Evolutionary conservation across 1,140 invertebrate genomes (phyloP).

Genomic region (Aphaenogaster rudis): DNA sequence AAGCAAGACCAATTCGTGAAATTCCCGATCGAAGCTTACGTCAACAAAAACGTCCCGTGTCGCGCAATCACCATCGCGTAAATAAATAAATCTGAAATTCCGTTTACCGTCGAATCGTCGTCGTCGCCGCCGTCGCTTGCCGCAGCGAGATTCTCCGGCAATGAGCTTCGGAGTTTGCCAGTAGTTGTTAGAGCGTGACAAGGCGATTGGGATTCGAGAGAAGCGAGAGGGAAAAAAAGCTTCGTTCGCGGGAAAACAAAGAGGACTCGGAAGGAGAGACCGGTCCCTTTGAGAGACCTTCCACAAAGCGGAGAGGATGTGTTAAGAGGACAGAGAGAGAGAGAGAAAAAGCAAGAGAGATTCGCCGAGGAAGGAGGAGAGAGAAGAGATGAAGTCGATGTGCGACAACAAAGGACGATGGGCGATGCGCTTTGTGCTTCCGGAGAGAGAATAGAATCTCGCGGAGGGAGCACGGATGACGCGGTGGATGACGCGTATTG

Average conservation of each 20-base stretch:
- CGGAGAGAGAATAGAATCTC: constrained; percentile 70
- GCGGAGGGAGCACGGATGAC: constrained; percentile 39
- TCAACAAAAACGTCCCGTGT: constrained; percentile 3
- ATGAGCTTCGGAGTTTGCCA: constrained; percentile 16
- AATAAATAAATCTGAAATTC: constrained; percentile 48
- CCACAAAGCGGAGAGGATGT: constrained; percentile 34
- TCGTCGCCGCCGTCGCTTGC: not conserved
- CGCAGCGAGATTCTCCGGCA: not conserved
- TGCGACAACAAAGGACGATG: constrained; percentile 67
- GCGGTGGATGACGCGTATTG: constrained; percentile 68
- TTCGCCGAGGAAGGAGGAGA: constrained; percentile 20
- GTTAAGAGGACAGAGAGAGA: constrained; percentile 27
- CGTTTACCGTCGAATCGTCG: not conserved
- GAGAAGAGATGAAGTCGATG: constrained; percentile 71
- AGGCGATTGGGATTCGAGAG: constrained; percentile 22
- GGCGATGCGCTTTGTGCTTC: constrained; percentile 77
- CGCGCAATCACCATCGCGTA: constrained; percentile 1
- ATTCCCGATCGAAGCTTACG: constrained; percentile 38
- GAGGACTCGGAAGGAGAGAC: constrained; percentile 39
- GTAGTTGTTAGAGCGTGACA: constrained; percentile 28
- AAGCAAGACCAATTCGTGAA: not conserved
- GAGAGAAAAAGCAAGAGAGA: constrained; percentile 38
- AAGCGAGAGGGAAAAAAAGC: constrained; percentile 24
- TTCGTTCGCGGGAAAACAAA: constrained; percentile 26
- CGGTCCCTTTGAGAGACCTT: constrained; percentile 60